A percentile compares a stretch with the other conserved stretches of the same genome.
Evolutionary conservation across 2,888 invertebrate species (phyloP).

Genomic region (Diarsia rubi): DNA sequence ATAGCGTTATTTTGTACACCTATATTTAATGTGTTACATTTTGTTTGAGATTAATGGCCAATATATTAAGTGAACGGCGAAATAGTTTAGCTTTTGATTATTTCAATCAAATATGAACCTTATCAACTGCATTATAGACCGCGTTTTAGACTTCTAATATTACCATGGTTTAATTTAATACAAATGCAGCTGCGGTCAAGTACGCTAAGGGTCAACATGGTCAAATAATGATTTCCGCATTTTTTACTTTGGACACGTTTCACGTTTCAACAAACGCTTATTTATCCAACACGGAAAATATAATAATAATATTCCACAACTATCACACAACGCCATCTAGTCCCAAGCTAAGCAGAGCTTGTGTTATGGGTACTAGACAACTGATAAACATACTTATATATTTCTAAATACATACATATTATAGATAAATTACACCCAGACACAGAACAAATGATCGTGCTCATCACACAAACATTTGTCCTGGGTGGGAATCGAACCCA

Average conservation of each 20-base stretch:
- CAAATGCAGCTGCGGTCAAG: constrained; percentile 31
- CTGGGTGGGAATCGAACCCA: too few species aligned
- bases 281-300: too few species aligned
- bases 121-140: background rate
- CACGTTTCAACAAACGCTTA: background rate
- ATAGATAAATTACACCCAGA: too few species aligned
- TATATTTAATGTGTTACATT: background rate
- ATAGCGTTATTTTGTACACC: constrained; percentile 1
- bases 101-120: background rate
- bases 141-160: background rate
- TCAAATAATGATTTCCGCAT: constrained; percentile 58
- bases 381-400: too few species aligned
- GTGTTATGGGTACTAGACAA: too few species aligned
- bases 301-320: too few species aligned
- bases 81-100: background rate
- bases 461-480: too few species aligned
- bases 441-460: too few species aligned
- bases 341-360: too few species aligned
- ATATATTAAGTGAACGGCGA: constrained; percentile 18
- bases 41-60: background rate
- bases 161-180: background rate
- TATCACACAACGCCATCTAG: too few species aligned
- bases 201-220: constrained; percentile 34
- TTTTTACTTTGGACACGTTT: constrained; percentile 11
- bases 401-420: too few species aligned